phyloP scores from a whole-genome alignment of 2,888 invertebrate species.

The Andrena bicolor region DNA sequence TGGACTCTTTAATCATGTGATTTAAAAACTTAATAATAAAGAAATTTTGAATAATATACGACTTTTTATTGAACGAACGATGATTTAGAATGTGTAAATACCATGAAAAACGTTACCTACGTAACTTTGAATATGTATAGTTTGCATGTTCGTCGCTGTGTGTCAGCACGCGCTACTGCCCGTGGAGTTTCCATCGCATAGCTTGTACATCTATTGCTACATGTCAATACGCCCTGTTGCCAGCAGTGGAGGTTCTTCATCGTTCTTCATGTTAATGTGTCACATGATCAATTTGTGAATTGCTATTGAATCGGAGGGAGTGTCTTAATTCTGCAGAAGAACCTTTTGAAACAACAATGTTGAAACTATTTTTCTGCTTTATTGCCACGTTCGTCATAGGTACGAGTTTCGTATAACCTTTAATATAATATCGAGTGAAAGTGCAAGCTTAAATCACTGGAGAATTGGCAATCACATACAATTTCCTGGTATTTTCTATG shows the following conservation, averaged over 20 bases:
- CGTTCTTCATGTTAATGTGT: conserved; percentile 28
- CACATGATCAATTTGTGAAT: conserved; percentile 68
- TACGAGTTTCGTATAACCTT: conserved; percentile 28
- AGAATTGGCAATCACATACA: not conserved
- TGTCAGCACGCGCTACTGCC: too few relatives aligned
- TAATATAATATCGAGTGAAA: not conserved
- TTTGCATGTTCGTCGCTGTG: too few relatives aligned
- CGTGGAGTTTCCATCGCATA: not conserved
- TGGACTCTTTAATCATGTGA: too few relatives aligned
- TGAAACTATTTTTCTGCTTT: conserved; percentile 61
- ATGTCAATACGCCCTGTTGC: conserved; percentile 31
- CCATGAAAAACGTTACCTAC: too few relatives aligned
- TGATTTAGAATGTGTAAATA: too few relatives aligned
- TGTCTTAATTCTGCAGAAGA: conserved; percentile 62
- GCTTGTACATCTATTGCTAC: not conserved
- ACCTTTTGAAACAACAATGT: conserved; percentile 60
- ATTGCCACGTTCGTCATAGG: conserved; percentile 62
- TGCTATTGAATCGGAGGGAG: conserved; percentile 62
- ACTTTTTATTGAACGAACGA: too few relatives aligned
- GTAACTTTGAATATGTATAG: too few relatives aligned
- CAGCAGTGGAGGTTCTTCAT: conserved; percentile 12
- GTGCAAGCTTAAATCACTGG: not conserved
- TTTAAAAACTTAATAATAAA: too few relatives aligned
- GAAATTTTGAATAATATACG: too few relatives aligned
- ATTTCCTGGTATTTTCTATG: not conserved